Conservation (phyloP, 2,888 invertebrate genomes). For the Hedya salicella region DNA sequence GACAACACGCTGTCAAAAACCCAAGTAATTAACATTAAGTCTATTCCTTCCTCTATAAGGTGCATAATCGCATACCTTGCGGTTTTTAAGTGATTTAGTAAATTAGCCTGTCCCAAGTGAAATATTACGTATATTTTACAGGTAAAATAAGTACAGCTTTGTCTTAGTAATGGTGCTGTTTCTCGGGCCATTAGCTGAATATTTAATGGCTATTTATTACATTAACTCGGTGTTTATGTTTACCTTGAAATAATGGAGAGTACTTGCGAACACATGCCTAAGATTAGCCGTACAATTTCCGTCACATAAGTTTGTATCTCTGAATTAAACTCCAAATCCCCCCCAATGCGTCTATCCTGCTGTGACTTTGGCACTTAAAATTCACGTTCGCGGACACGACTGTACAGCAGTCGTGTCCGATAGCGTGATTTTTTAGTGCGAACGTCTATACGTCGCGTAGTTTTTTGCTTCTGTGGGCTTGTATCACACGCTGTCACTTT, state of each 20-base stretch:
- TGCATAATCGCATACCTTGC: conserved; percentile 19
- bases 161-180: conserved; percentile 42
- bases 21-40: conserved; percentile 31
- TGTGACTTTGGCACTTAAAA: no score
- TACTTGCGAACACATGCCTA: conserved; percentile 15
- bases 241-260: conserved; percentile 21
- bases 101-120: conserved; percentile 37
- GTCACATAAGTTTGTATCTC: no score
- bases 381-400: no score
- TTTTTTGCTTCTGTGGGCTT: no score
- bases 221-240: conserved; percentile 36
- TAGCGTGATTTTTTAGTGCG: no score
- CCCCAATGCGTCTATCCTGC: no score
- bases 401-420: no score
- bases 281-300: background rate
- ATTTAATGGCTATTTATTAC: conserved; percentile 41
- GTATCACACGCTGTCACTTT: no score
- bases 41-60: conserved; percentile 26
- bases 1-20: conserved; percentile 37
- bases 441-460: no score
- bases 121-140: conserved; percentile 42
- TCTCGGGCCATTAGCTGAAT: conserved; percentile 42
- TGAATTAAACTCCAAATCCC: no score
- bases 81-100: conserved; percentile 42
- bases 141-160: conserved; percentile 42